Conservation (phyloP, 2,797 vertebrate genomes). For the Tenualosa ilisha region DNA sequence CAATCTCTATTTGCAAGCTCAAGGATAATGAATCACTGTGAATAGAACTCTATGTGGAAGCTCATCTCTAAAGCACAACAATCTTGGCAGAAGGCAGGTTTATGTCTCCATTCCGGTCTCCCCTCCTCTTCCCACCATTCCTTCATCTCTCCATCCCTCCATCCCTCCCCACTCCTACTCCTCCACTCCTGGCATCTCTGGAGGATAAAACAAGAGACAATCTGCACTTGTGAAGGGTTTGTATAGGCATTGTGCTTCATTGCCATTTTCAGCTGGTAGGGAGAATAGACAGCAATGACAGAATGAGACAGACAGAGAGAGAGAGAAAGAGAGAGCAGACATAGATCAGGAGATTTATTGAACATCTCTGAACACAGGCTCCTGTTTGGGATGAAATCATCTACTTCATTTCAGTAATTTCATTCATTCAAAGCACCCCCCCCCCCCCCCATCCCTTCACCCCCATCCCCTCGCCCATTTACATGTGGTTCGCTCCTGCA, state of each 20-base stretch:
- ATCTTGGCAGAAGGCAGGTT: slow-evolving; percentile 17
- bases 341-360: slow-evolving; percentile 35
- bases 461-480: not conserved
- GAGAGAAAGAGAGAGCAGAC: slow-evolving; percentile 3
- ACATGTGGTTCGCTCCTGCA: slow-evolving; percentile 44
- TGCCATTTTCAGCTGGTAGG: not conserved
- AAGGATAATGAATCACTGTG: not conserved
- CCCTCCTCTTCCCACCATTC: not conserved
- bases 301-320: not conserved
- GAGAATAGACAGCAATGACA: not conserved
- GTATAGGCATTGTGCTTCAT: slow-evolving; percentile 8
- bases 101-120: not conserved
- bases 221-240: not conserved
- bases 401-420: slow-evolving; percentile 48
- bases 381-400: slow-evolving; percentile 44
- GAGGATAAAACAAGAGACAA: slow-evolving; percentile 11
- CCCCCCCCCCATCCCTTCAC: not conserved
- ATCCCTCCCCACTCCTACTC: not conserved
- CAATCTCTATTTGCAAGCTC: not conserved
- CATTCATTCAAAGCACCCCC: slow-evolving; percentile 33
- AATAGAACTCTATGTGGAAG: not conserved
- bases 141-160: too few relatives aligned
- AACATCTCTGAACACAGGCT: slow-evolving; percentile 30
- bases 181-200: not conserved
- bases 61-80: slow-evolving; percentile 16